Evolutionary conservation across 1,140 invertebrate species (phyloP).

Genomic region (Heliconius nattereri): DNA sequence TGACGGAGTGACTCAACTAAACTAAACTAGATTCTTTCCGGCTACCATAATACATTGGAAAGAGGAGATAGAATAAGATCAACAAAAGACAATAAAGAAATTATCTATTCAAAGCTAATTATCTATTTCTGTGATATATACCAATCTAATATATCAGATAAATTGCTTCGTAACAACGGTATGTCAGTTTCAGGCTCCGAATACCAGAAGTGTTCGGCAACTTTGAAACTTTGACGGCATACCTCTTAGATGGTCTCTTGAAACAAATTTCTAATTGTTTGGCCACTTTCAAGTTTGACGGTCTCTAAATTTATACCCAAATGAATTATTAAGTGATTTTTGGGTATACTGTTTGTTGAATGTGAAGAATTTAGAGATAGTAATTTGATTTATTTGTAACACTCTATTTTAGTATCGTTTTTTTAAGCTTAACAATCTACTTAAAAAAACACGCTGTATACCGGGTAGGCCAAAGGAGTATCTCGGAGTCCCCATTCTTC

Average conservation of each 20-base stretch:
- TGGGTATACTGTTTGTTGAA: background rate
- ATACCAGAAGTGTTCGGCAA: constrained; percentile 26
- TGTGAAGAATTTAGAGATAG: background rate
- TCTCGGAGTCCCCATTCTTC: no score
- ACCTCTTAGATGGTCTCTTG: constrained; percentile 28
- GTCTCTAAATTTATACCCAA: constrained; percentile 8
- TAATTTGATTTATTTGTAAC: background rate
- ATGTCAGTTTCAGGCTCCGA: constrained; percentile 28
- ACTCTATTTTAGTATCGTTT: background rate
- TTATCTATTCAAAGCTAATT: background rate
- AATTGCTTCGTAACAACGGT: constrained; percentile 31
- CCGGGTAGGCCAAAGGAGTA: no score
- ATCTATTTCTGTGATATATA: background rate
- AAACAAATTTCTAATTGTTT: constrained; percentile 32
- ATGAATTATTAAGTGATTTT: background rate
- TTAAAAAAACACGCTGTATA: no score
- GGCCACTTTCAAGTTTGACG: constrained; percentile 29
- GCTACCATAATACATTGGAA: no score
- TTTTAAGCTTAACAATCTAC: no score
- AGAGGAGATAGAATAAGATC: no score
- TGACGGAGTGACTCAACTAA: no score
- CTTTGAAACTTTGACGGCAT: constrained; percentile 36
- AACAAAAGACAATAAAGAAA: background rate
- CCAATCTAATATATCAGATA: constrained; percentile 5
- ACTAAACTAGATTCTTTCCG: no score